phyloP scores from a whole-genome alignment of 1,140 invertebrate species.

The Protaetia brevitarsis region DNA sequence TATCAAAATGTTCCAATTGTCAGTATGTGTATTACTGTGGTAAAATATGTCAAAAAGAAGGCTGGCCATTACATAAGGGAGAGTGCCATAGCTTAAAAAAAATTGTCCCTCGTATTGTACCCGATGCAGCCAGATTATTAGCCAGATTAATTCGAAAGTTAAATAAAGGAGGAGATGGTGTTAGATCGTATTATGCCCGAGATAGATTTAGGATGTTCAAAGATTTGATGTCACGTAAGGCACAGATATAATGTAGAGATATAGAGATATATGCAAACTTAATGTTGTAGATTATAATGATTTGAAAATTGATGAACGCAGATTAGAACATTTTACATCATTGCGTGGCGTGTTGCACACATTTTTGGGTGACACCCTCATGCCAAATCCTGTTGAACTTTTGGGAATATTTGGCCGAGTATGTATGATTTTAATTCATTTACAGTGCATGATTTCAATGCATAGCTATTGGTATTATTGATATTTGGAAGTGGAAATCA shows the following conservation, averaged over 20 bases:
- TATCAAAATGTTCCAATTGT: slow-evolving; percentile 75
- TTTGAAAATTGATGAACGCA: slow-evolving; percentile 66
- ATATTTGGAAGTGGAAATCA: neutral
- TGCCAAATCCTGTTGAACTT: slow-evolving; percentile 73
- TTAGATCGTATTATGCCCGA: slow-evolving; percentile 64
- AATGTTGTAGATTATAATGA: slow-evolving; percentile 70
- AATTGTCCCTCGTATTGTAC: slow-evolving; percentile 62
- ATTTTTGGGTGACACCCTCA: slow-evolving; percentile 59
- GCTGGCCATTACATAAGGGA: slow-evolving; percentile 72
- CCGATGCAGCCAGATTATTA: slow-evolving; percentile 71
- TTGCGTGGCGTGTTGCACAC: slow-evolving; percentile 64
- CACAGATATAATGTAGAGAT: neutral
- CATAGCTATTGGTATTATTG: no score
- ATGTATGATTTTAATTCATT: no score
- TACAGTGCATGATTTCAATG: neutral
- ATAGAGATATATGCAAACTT: neutral
- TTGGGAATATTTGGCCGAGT: slow-evolving; percentile 78
- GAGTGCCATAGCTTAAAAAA: slow-evolving; percentile 72
- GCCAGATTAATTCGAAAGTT: slow-evolving; percentile 70
- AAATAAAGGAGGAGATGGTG: slow-evolving; percentile 60
- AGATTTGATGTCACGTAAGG: slow-evolving; percentile 83
- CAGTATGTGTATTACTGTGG: slow-evolving; percentile 78
- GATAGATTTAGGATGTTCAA: slow-evolving; percentile 71
- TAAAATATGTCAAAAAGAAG: slow-evolving; percentile 67
- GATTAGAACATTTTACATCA: slow-evolving; percentile 73